phyloP scores from a whole-genome alignment of 2,113 vertebrate genomes.

The Crotalus helleri region DNA sequence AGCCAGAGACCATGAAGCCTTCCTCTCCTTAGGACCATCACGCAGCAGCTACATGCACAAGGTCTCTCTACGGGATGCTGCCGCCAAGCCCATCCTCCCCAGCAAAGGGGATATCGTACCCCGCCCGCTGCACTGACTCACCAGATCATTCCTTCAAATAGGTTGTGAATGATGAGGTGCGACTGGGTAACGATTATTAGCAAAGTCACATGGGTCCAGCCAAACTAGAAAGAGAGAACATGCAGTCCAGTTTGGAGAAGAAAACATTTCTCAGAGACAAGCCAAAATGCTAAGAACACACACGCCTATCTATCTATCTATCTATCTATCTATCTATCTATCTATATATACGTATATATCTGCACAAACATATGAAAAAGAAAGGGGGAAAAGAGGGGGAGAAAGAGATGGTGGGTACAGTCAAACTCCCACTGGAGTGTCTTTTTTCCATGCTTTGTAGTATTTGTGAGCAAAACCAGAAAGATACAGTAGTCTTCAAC shows the following conservation, averaged over 20 bases:
- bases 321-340: neutral
- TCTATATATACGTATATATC: neutral
- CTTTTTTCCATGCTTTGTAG: neutral
- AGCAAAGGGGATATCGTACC: neutral
- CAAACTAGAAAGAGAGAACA: slow-evolving; percentile 79
- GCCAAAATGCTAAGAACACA: neutral
- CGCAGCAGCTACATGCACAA: neutral
- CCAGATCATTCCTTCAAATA: slow-evolving; percentile 99
- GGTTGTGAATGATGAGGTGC: slow-evolving; percentile 97
- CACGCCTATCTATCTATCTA: neutral
- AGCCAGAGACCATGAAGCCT: neutral
- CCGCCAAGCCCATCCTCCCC: neutral
- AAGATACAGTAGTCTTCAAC: neutral
- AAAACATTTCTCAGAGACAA: slow-evolving; percentile 14
- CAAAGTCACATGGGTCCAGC: slow-evolving; percentile 96
- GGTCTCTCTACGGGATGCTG: neutral
- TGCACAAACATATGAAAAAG: neutral
- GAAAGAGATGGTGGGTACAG: accelerated
- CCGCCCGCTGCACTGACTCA: slow-evolving; percentile 57
- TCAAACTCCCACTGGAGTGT: neutral
- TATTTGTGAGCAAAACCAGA: neutral
- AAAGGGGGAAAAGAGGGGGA: accelerated
- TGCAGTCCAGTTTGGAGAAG: slow-evolving; percentile 11
- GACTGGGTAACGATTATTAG: slow-evolving; percentile 97
- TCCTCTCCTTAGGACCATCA: neutral